Base-by-base conservation (phyloP, 2,113 vertebrate genomes). In the Hemibates koningsi region DNA sequence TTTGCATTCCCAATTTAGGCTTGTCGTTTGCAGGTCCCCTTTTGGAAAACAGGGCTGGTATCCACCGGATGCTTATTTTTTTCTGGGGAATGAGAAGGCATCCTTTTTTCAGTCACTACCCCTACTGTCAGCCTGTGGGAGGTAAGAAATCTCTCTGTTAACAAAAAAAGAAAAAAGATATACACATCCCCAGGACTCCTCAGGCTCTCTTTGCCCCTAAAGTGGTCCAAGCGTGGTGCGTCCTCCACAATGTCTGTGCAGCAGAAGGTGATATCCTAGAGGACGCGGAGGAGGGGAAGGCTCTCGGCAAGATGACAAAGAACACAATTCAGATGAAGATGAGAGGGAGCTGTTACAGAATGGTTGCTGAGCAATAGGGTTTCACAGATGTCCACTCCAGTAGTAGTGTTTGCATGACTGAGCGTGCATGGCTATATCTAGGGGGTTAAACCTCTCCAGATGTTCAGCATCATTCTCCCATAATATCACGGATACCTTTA, bases 231-330 rank as follows among this genome's bases (percentile, higher is more conserved):
- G 71, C 3, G 2, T 41, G 78, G 56, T 63, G 43, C 71, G 3
- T 66, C 78, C 86, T 86, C 54, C 79, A 86, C 81, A 86, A 24
- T 45, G 63, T 90, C 84, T 88, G 82, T 79, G 81, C 61, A 82
- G 82, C 88, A 88, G 79, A 83, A 87, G 88, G 86, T 80, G 63
- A 71, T 63, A 56, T 68, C 83, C 56, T 56, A 61, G 54, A 88
- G 71, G 24, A 43, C 12, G 41, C 16, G 41, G 48, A 82, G 45
- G 83, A 57, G 12, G 34, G 38, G 38, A 82, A 57, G 81, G 57
- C 81, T 82, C 21, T 19, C 54, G 80, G 83, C 78, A 85, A 53
- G 24, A 84, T 11, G 79, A 66, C 80, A 76, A 54, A 57, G 34
- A 79, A 19, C n/a, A 86, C 79, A 84, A 32, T 61, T 59, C 27